These are phyloP conservation scores for Calypte anna DNA, from an alignment of 2,113 vertebrate species.

Conservation along the genomic window DNA sequence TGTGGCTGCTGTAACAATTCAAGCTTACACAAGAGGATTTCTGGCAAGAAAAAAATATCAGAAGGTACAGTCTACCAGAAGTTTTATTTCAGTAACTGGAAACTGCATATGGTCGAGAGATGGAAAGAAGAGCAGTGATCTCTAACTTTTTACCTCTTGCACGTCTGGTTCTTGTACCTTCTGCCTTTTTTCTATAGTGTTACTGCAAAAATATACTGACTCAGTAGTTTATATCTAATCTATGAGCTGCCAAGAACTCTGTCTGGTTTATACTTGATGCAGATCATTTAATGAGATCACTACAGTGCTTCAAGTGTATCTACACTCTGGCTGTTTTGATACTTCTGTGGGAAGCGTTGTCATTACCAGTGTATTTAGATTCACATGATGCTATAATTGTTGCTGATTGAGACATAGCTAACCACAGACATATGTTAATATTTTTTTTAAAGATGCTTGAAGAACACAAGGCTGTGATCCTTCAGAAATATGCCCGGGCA, in stretches of 20 bases:
- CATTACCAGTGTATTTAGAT: too few species aligned
- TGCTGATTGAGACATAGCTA: neutral
- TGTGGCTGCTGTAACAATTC: conserved; percentile 87
- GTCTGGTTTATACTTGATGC: neutral
- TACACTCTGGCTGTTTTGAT: neutral
- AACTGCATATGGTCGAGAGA: neutral
- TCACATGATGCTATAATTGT: neutral
- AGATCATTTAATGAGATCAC: neutral
- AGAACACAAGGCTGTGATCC: conserved; percentile 90
- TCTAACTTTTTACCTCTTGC: neutral
- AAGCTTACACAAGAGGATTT: conserved; percentile 89
- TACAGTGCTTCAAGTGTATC: neutral
- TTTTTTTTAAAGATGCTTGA: conserved; percentile 83
- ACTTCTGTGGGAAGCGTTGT: neutral
- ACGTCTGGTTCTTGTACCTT: neutral
- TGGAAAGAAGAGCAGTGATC: neutral
- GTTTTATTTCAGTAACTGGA: neutral
- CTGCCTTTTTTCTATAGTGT: neutral
- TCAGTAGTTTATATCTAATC: neutral
- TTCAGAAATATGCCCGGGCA: conserved; percentile 92
- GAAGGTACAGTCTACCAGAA: conserved; percentile 77
- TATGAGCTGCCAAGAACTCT: neutral
- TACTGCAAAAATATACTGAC: neutral
- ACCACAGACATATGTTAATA: neutral
- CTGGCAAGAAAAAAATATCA: conserved; percentile 86